Base-by-base conservation (phyloP, 92 coral and sea anemone genomes). In the Zoanthus sansibaricus region DNA sequence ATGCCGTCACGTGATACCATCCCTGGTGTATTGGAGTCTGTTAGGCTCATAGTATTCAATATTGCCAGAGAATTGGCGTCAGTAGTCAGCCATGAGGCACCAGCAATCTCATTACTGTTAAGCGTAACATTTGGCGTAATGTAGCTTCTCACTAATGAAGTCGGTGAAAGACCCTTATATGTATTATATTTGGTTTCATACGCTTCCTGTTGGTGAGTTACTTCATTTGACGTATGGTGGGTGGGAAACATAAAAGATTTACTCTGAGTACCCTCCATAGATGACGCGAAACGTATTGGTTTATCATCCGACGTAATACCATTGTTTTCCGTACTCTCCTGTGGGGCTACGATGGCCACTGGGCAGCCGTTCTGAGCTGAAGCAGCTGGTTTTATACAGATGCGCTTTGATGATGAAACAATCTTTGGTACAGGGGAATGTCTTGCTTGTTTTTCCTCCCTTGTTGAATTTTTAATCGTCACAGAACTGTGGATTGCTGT, bases 1-100 rank as follows among this genome's bases (percentile, higher is more conserved):
- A 66, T 15, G n/a, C 70, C 66, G n/a, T 80, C 85, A 45, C 85
- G 85, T 12, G 85, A n/a, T 17, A 67, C 14, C 62, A 67, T 80
- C 66, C 85, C 85, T 25, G 21, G 75, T 15, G 85, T 17, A 67
- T 18, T 67, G 15, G 89, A 87, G 72, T 94, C 95, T 59, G 88
- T 67, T 74, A 88, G 58, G 76, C 66, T 91, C 12, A 91, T 89
- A 7, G 94, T 88, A 64, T 89, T 94, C 42, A 94, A 83, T 12
- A 91, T 89, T 72, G 95, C 83, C 9, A 93, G 91, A 54, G 94
- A 85, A n/a, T 83, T 83, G n/a, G 87, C 79, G 7, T 94, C 98
- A 7, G 78, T 87, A 37, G 93, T 91, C 1, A 91, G 42, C 98
- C 98, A 94, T 1, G 94, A 82, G 12, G 87, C 75, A 1, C 83